These are phyloP conservation scores for Bufo bufo DNA, from an alignment of 2,113 vertebrate genomes.

Conservation along the genomic window DNA sequence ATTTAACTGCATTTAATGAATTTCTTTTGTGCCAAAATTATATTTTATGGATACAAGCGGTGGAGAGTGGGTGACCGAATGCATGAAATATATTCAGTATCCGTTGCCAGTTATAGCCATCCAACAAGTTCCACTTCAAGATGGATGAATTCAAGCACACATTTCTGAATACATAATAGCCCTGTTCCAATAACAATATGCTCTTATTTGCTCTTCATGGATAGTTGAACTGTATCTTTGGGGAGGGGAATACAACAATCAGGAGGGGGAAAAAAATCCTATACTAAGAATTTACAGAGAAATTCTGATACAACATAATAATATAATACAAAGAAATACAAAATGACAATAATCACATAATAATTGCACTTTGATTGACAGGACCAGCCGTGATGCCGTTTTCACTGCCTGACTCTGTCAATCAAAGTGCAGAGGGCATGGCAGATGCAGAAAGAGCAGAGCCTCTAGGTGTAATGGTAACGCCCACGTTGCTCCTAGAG, in stretches of 20 bases:
- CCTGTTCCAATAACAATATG: slow-evolving; percentile 41
- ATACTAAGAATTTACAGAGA: not conserved
- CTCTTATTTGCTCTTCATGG: slow-evolving; percentile 43
- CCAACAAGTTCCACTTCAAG: slow-evolving; percentile 49
- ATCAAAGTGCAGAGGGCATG: too few species aligned
- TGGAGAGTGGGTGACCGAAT: not conserved
- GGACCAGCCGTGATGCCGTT: too few species aligned
- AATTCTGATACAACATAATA: not conserved
- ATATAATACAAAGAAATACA: not conserved
- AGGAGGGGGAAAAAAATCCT: not conserved
- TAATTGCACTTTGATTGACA: not conserved
- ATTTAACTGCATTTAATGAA: slow-evolving; percentile 59
- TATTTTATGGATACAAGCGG: slow-evolving; percentile 21
- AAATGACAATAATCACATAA: not conserved
- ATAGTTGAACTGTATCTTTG: slow-evolving; percentile 19
- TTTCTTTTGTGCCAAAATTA: slow-evolving; percentile 41
- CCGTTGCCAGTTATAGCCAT: slow-evolving; percentile 48
- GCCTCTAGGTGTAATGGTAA: too few species aligned
- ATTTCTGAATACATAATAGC: slow-evolving; percentile 49
- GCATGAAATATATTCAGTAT: slow-evolving; percentile 12
- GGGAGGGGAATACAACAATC: not conserved
- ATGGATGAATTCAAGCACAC: slow-evolving; percentile 48
- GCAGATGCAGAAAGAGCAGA: too few species aligned
- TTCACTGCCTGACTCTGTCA: too few species aligned
- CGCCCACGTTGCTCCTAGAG: too few species aligned